Evolutionary conservation across 1,140 invertebrate species (phyloP).

Genomic region (Harpegnathos saltator): DNA sequence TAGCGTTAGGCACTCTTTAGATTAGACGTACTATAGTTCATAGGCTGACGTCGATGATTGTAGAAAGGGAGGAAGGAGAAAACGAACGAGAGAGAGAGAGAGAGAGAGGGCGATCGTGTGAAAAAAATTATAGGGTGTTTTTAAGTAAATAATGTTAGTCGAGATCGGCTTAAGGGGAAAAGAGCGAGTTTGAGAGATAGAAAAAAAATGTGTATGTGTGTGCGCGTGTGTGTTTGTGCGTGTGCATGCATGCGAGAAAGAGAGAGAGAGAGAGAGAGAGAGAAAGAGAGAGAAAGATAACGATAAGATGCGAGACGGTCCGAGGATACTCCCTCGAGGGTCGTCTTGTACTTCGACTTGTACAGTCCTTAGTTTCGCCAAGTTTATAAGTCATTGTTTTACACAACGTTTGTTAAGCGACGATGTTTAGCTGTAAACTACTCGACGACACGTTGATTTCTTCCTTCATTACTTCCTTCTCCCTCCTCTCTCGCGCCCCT

Average conservation of each 20-base stretch:
- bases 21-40: constrained; percentile 73
- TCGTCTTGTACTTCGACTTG: constrained; percentile 80
- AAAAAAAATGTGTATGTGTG: constrained; percentile 50
- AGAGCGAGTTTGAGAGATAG: constrained; percentile 57
- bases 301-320: constrained; percentile 58
- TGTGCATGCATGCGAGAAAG: constrained; percentile 49
- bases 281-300: no score
- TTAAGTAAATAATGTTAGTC: constrained; percentile 82
- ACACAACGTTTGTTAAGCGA: constrained; percentile 80
- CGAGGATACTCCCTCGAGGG: constrained; percentile 75
- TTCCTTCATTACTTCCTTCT: constrained; percentile 44
- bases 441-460: constrained; percentile 27
- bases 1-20: constrained; percentile 79
- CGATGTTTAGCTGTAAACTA: constrained; percentile 77
- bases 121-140: constrained; percentile 81
- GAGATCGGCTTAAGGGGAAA: constrained; percentile 80
- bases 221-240: not conserved
- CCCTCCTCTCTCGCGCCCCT: constrained; percentile 62
- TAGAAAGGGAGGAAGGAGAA: constrained; percentile 56
- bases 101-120: constrained; percentile 38
- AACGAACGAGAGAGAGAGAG: constrained; percentile 11
- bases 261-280: no score
- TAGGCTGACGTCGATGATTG: constrained; percentile 63
- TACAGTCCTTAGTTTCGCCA: constrained; percentile 82
- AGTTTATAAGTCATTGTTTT: constrained; percentile 84